Conservation (phyloP, 1,140 invertebrate genomes). For the Pseudachorutes palmiensis region DNA sequence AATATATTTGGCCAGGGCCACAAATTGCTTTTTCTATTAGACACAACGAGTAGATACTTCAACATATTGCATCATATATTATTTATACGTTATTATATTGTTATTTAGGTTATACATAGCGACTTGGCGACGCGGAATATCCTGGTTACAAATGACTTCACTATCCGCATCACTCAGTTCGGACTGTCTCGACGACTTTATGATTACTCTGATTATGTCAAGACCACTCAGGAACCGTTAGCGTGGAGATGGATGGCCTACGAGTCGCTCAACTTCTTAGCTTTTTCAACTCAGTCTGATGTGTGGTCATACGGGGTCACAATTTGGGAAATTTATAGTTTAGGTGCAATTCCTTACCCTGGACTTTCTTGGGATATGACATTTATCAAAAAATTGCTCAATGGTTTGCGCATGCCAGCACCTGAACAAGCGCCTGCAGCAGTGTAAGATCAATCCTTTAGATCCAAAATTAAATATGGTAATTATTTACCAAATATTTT, state of each 20-base stretch:
- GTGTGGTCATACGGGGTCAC: conserved; percentile 79
- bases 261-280: conserved; percentile 44
- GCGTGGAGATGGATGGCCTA: conserved; percentile 13
- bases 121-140: conserved; percentile 15
- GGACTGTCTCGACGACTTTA: conserved; percentile 8
- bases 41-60: too few species aligned
- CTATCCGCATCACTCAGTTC: conserved; percentile 11
- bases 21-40: too few species aligned
- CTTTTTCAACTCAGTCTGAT: conserved; percentile 80
- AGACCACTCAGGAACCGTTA: conserved; percentile 16
- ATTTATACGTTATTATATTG: background rate
- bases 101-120: conserved; percentile 14
- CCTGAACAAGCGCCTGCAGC: background rate
- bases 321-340: conserved; percentile 1
- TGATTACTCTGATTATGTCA: conserved; percentile 16
- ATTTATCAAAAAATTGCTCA: conserved; percentile 10
- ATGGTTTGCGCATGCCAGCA: conserved; percentile 10
- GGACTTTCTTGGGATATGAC: conserved; percentile 19
- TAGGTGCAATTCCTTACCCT: conserved; percentile 17
- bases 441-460: conserved; percentile 1
- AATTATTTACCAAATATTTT: background rate
- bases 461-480: background rate
- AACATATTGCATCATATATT: background rate
- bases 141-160: background rate
- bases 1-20: too few species aligned